Evolutionary conservation across 2,797 vertebrate genomes (phyloP).

Genomic region (Mormyrus proboscirostris): DNA sequence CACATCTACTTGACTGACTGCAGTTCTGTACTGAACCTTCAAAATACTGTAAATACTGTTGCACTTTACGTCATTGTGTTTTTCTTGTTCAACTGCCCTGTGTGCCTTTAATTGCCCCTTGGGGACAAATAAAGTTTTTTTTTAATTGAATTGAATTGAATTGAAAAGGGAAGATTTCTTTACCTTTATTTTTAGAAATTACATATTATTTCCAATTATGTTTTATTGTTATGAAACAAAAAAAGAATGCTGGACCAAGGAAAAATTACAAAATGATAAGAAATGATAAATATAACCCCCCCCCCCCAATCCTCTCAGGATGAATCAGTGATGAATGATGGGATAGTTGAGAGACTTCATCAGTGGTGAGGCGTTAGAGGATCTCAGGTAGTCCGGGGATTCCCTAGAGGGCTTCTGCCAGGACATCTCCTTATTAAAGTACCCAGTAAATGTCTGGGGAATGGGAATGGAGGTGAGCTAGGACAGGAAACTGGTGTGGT

Average conservation of each 20-base stretch:
- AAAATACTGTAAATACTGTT: too few relatives aligned
- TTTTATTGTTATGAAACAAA: not conserved
- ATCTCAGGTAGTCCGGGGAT: constrained; percentile 37
- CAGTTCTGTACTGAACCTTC: too few relatives aligned
- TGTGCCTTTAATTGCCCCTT: too few relatives aligned
- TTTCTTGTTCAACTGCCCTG: too few relatives aligned
- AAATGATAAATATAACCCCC: not conserved
- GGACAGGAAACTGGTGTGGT: not conserved
- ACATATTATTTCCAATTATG: not conserved
- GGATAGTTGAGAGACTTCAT: constrained; percentile 31
- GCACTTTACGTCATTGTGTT: too few relatives aligned
- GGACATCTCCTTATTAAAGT: constrained; percentile 53
- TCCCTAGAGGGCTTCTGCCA: constrained; percentile 35
- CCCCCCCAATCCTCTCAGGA: not conserved
- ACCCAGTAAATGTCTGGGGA: constrained; percentile 14
- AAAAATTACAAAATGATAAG: not conserved
- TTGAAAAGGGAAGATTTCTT: not conserved
- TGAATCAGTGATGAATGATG: not conserved
- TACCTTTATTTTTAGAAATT: not conserved
- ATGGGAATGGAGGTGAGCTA: not conserved
- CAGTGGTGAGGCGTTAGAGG: constrained; percentile 26
- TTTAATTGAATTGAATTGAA: too few relatives aligned
- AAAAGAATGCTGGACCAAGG: not conserved
- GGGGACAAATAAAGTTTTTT: too few relatives aligned
- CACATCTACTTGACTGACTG: too few relatives aligned